These are phyloP conservation scores for Globicephala melas DNA, from an alignment of 2,113 vertebrate genomes.

Conservation along the genomic window DNA sequence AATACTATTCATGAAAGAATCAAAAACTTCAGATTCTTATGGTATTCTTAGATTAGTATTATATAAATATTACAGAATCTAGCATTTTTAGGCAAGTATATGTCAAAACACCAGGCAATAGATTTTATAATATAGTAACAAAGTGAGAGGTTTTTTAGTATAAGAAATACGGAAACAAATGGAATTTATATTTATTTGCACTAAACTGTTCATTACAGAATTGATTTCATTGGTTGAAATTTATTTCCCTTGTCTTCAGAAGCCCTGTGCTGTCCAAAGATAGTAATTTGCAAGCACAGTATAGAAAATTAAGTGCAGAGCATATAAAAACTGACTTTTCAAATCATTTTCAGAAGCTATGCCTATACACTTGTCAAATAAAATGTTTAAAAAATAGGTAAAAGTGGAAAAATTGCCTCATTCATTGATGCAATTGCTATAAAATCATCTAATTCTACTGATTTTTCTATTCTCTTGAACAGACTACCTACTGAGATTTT, in stretches of 20 bases:
- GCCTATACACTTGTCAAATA: background rate
- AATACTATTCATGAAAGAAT: background rate
- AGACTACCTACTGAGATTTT: slow-evolving; percentile 57
- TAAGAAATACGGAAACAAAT: background rate
- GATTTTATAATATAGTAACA: background rate
- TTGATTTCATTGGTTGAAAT: background rate
- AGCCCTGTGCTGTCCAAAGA: background rate
- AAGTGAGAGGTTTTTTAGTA: background rate
- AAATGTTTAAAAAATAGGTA: slow-evolving; percentile 67
- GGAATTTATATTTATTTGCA: background rate
- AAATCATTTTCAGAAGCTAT: background rate
- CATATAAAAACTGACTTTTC: background rate
- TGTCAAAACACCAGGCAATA: background rate
- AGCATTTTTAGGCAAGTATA: background rate
- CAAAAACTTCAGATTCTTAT: background rate
- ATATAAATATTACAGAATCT: background rate
- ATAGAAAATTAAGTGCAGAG: background rate
- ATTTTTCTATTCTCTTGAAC: slow-evolving; percentile 66
- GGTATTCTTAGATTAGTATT: background rate
- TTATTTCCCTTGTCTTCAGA: background rate
- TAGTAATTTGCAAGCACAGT: background rate
- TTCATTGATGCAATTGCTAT: slow-evolving; percentile 46
- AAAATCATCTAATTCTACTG: slow-evolving; percentile 50
- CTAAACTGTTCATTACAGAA: background rate
- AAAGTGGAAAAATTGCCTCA: background rate